phyloP scores from a whole-genome alignment of 1,140 invertebrate species.

The Trinorchestia longiramus region DNA sequence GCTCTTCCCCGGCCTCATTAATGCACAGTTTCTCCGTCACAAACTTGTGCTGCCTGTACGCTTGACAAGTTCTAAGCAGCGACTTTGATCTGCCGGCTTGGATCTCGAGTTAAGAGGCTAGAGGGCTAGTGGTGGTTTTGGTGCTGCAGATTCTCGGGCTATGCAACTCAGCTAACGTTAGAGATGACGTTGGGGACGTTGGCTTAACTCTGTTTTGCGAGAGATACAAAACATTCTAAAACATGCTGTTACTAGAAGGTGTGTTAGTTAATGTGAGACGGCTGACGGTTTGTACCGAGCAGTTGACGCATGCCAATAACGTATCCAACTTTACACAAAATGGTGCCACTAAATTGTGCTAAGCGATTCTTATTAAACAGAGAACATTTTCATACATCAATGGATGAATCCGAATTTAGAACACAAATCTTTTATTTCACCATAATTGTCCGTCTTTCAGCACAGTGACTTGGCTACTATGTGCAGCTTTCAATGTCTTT shows the following conservation, averaged over 20 bases:
- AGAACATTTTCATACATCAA: no score
- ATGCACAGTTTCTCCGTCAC: background rate
- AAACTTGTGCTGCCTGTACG: background rate
- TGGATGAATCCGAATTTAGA: no score
- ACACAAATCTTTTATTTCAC: no score
- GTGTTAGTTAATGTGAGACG: background rate
- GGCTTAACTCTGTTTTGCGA: background rate
- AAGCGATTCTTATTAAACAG: no score
- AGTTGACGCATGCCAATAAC: no score
- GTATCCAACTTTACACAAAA: no score
- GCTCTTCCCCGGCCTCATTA: background rate
- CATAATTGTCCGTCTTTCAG: no score
- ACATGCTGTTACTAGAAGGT: background rate
- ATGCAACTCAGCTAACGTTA: background rate
- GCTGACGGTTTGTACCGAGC: no score
- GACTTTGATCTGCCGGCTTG: background rate
- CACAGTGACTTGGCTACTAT: no score
- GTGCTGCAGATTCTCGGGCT: background rate
- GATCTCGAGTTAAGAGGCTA: background rate
- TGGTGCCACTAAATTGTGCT: no score
- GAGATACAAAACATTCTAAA: background rate
- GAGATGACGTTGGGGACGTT: background rate
- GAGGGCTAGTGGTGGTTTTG: background rate
- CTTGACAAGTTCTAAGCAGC: background rate
- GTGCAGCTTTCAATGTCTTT: no score